These are phyloP conservation scores for Ormyrus nitidulus DNA, from an alignment of 2,888 invertebrate genomes.

Conservation along the genomic window DNA sequence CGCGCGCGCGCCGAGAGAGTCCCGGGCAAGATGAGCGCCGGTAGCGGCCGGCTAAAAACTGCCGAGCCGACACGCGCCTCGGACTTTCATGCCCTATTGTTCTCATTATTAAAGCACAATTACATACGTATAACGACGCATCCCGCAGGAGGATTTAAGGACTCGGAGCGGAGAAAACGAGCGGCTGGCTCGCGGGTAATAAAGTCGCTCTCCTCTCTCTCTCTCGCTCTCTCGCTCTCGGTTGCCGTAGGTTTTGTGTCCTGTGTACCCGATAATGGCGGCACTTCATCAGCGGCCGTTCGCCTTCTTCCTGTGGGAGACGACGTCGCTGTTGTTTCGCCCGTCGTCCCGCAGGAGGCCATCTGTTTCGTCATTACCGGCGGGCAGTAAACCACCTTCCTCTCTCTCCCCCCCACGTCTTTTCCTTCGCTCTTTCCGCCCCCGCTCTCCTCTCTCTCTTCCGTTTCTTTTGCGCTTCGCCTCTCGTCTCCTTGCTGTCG, in stretches of 20 bases:
- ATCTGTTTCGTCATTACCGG: slow-evolving; percentile 76
- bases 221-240: slow-evolving; percentile 36
- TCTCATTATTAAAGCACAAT: slow-evolving; percentile 55
- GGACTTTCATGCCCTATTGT: slow-evolving; percentile 48
- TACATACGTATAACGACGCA: slow-evolving; percentile 51
- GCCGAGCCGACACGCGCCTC: neutral
- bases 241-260: slow-evolving; percentile 60
- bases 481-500: slow-evolving; percentile 62
- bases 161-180: slow-evolving; percentile 54
- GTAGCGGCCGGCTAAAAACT: neutral
- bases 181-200: slow-evolving; percentile 70
- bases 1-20: neutral
- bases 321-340: slow-evolving; percentile 54
- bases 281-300: slow-evolving; percentile 72
- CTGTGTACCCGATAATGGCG: slow-evolving; percentile 72
- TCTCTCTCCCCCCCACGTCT: slow-evolving; percentile 27
- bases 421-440: neutral
- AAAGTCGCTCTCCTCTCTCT: slow-evolving; percentile 67
- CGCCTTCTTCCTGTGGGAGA: slow-evolving; percentile 68
- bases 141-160: slow-evolving; percentile 64
- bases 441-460: neutral
- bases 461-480: slow-evolving; percentile 48
- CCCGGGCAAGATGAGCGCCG: neutral
- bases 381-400: slow-evolving; percentile 69
- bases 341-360: slow-evolving; percentile 66